Base-by-base conservation (phyloP, 2,797 vertebrate genomes). In the Malacoctenus gilli region DNA sequence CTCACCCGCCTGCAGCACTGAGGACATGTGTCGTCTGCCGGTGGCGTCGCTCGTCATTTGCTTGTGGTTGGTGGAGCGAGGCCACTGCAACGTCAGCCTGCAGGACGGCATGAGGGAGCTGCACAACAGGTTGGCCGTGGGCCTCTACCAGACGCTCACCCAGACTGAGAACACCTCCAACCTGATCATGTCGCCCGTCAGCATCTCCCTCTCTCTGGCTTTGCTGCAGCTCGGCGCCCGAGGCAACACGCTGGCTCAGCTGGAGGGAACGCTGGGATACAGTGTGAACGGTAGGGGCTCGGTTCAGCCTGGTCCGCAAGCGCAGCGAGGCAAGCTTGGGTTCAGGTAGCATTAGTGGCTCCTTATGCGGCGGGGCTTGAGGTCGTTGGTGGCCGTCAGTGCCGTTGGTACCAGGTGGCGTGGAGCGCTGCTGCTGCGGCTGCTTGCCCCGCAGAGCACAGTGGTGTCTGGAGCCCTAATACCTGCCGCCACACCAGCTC, bases 161-260 rank as follows among this genome's bases (percentile, higher is more conserved):
- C 53, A 76, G 23, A 80, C 56, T 0, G 86, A 92, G 66, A 92
- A 94, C 48, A 69, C 68, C 52, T 93, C 92, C 56, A 95, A 95
- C 59, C 68, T 96, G 14, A 89, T 95, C 1, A 28, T 95, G 68
- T 96, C 95, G 0, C 95, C 96, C 0, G 84, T 85, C 20, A 91
- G 94, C 0, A 80, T 95, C 55, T 88, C 92, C 19, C 38, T 89
- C 58, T 90, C 95, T 25, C 85, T 97, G 79, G 93, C 93, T 36
- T 85, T 96, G 70, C 85, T 97, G 81, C 94, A 95, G 80, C 88
- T 95, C 1, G 94, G 95, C 12, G 94, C 94, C 56, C 75, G 83
- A 44, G 94, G 93, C 56, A 92, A 92, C 68, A 97, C 94, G 0
- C 81, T 92, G 41, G 70, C 1, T 0, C 94, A 96, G 77, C 89